phyloP scores from a whole-genome alignment of 2,797 vertebrate species.

The Podarcis siculus region DNA sequence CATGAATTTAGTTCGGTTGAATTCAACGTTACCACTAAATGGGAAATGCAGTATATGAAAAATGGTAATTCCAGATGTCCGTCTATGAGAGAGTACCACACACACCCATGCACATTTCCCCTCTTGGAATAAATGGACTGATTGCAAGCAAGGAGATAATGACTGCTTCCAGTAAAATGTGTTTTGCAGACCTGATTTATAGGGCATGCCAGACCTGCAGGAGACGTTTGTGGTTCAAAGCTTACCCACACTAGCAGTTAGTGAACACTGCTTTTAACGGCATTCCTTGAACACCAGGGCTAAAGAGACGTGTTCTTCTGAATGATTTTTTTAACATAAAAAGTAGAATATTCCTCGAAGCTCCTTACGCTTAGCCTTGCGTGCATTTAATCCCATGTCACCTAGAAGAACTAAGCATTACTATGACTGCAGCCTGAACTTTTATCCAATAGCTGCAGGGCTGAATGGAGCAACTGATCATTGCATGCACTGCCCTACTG shows the following conservation, averaged over 20 bases:
- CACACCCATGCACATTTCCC: not conserved
- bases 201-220: not conserved
- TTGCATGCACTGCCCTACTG: too few relatives aligned
- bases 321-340: not conserved
- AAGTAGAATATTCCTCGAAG: not conserved
- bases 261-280: not conserved
- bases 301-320: not conserved
- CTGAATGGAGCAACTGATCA: too few relatives aligned
- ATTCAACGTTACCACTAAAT: not conserved
- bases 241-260: not conserved
- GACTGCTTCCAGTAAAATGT: not conserved
- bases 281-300: not conserved
- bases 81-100: not conserved
- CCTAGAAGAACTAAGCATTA: not conserved
- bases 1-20: constrained; percentile 18
- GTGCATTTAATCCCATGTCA: too few relatives aligned
- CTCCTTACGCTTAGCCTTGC: not conserved
- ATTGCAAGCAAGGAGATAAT: not conserved
- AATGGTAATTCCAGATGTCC: not conserved
- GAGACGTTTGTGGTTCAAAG: not conserved
- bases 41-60: not conserved
- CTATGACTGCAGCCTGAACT: not conserved
- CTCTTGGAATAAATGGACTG: not conserved
- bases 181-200: not conserved
- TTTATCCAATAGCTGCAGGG: too few relatives aligned